Percentiles rank a stretch among this genome's conserved stretches.
Conservation (phyloP, 1,140 invertebrate species). For the Dendrolimus kikuchii region DNA sequence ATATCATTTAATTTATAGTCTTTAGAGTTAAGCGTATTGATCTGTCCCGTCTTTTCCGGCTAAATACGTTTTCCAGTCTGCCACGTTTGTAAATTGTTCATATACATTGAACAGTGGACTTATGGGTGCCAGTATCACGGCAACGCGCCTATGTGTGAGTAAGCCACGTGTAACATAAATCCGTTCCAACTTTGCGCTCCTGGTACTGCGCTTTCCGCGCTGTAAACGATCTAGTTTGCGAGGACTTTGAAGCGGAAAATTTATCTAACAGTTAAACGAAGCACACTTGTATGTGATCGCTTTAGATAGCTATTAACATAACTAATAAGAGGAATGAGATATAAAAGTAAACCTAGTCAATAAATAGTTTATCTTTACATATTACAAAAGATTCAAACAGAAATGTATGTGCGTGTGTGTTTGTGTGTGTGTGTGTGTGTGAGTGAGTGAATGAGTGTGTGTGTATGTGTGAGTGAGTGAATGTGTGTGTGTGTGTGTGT, state of each 20-base stretch:
- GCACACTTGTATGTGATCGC: background rate
- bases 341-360: too few relatives aligned
- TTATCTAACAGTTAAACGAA: constrained; percentile 30
- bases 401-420: too few relatives aligned
- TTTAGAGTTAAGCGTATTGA: constrained; percentile 33
- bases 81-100: constrained; percentile 43
- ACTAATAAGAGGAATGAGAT: too few relatives aligned
- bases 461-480: too few relatives aligned
- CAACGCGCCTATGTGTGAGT: constrained; percentile 34
- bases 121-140: constrained; percentile 4
- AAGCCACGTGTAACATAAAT: constrained; percentile 55
- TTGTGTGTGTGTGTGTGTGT: too few relatives aligned
- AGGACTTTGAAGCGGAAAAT: constrained; percentile 53
- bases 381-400: too few relatives aligned
- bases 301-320: too few relatives aligned
- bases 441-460: too few relatives aligned
- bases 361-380: too few relatives aligned
- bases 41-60: constrained; percentile 58
- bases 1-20: background rate
- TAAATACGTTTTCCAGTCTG: constrained; percentile 64
- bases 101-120: constrained; percentile 4
- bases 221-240: constrained; percentile 67
- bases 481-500: too few relatives aligned
- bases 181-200: constrained; percentile 40
- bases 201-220: constrained; percentile 51